Conservation (phyloP, 2,888 invertebrate genomes). For the Candidula unifasciata region DNA sequence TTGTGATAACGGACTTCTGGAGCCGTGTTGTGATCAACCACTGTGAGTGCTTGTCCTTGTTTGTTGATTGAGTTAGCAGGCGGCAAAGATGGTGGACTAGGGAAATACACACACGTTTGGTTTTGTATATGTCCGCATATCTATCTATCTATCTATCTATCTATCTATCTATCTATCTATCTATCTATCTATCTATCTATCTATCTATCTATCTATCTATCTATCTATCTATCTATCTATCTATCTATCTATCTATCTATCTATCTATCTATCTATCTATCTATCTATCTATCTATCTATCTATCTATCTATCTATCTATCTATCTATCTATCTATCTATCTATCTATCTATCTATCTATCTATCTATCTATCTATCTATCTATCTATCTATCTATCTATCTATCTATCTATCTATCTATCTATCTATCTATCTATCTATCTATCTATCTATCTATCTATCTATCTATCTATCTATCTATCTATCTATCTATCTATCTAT, state of each 20-base stretch:
- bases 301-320: background rate
- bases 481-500: slow-evolving; percentile 28
- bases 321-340: background rate
- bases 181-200: background rate
- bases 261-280: background rate
- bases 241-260: background rate
- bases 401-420: background rate
- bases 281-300: background rate
- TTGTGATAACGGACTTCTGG: no score
- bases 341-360: slow-evolving; percentile 8
- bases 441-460: slow-evolving; percentile 26
- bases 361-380: slow-evolving; percentile 13
- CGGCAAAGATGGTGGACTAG: no score
- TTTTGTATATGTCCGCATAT: no score
- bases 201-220: background rate
- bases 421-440: slow-evolving; percentile 28
- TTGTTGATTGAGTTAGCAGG: no score
- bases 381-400: background rate
- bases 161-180: no score
- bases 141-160: no score
- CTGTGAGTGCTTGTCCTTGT: no score
- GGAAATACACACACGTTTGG: no score
- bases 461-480: slow-evolving; percentile 30
- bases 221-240: background rate
- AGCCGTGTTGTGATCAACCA: no score